These are phyloP conservation scores for Caenorhabditis virilis DNA, from an alignment of 2,888 invertebrate species.

Conservation along the genomic window DNA sequence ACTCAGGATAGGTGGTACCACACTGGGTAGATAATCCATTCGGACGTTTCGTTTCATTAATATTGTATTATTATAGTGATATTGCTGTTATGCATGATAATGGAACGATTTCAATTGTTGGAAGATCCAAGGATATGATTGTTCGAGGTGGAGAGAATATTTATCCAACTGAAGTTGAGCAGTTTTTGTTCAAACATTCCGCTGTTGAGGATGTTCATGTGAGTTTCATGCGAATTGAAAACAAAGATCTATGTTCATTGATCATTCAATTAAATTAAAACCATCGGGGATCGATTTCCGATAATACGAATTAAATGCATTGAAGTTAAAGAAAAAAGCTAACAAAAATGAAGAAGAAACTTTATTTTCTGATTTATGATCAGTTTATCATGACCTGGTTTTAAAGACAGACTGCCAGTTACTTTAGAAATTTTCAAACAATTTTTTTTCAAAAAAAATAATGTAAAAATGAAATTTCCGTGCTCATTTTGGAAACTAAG, in stretches of 20 bases:
- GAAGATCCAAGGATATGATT: slow-evolving; percentile 71
- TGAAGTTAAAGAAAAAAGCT: too few relatives aligned
- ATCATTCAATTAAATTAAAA: too few relatives aligned
- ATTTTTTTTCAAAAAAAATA: neutral
- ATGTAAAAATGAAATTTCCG: neutral
- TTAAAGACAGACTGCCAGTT: too few relatives aligned
- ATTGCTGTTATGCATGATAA: slow-evolving; percentile 71
- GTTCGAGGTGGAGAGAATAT: slow-evolving; percentile 72
- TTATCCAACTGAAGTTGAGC: slow-evolving; percentile 72
- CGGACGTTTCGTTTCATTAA: neutral
- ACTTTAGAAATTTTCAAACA: neutral
- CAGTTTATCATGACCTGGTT: too few relatives aligned
- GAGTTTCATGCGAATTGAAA: too few relatives aligned
- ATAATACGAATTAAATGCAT: too few relatives aligned
- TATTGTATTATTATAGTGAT: slow-evolving; percentile 69
- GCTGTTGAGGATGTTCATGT: slow-evolving; percentile 72
- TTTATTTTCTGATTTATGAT: too few relatives aligned
- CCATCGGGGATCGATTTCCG: too few relatives aligned
- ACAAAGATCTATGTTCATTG: too few relatives aligned
- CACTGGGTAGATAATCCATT: slow-evolving; percentile 81
- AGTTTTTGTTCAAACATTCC: slow-evolving; percentile 72
- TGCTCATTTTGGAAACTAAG: too few relatives aligned
- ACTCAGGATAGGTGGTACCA: slow-evolving; percentile 79
- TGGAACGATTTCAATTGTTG: slow-evolving; percentile 72
- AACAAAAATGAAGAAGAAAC: too few relatives aligned